Conservation (phyloP, 2,888 invertebrate species). For the Augochlorella aurata region DNA sequence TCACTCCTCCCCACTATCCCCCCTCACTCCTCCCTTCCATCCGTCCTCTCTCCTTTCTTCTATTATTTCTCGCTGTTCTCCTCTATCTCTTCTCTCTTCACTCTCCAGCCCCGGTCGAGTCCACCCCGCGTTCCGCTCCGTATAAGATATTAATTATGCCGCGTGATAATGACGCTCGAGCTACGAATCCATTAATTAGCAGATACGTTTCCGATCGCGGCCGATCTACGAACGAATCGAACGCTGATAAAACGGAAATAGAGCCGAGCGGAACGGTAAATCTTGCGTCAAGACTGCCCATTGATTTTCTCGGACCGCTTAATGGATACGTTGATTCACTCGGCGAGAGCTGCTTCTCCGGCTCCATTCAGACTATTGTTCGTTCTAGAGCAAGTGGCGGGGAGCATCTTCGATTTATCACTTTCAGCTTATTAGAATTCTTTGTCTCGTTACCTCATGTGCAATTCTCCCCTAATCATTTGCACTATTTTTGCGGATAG, state of each 20-base stretch:
- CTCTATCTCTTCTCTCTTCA: no score
- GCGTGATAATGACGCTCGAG: slow-evolving; percentile 62
- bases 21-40: background rate
- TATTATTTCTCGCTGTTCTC: no score
- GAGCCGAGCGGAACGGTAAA: slow-evolving; percentile 47
- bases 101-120: slow-evolving; percentile 22
- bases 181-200: slow-evolving; percentile 70
- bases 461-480: no score
- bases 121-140: slow-evolving; percentile 56
- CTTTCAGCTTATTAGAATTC: background rate
- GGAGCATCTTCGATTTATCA: background rate
- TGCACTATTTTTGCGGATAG: no score
- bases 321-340: slow-evolving; percentile 27
- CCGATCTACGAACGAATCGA: slow-evolving; percentile 43
- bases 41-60: no score
- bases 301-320: slow-evolving; percentile 25
- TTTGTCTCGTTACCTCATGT: no score
- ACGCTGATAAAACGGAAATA: slow-evolving; percentile 62
- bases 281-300: slow-evolving; percentile 39
- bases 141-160: slow-evolving; percentile 77
- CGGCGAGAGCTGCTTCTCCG: background rate
- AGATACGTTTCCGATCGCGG: slow-evolving; percentile 55
- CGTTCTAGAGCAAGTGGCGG: background rate
- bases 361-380: slow-evolving; percentile 1
- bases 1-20: slow-evolving; percentile 17